phyloP scores from a whole-genome alignment of 1,140 invertebrate genomes.

The Scaptodrosophila lebanonensis region DNA sequence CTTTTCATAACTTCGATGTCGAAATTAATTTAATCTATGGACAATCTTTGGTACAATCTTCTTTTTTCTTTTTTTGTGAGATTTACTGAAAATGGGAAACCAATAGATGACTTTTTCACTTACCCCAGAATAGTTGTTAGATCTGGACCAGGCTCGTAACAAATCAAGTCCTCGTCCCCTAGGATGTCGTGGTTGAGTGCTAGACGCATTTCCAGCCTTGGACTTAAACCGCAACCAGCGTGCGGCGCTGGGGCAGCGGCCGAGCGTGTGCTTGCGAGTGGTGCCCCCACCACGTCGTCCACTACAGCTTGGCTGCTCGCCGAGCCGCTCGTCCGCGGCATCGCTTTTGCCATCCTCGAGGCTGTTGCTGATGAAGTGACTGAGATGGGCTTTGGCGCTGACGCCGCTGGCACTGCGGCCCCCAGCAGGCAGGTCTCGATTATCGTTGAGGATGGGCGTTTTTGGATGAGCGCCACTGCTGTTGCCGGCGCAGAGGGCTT shows the following conservation, averaged over 20 bases:
- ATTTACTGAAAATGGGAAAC: too few relatives aligned
- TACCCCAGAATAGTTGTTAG: slow-evolving; percentile 77
- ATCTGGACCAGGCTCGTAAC: slow-evolving; percentile 77
- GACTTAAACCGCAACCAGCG: slow-evolving; percentile 78
- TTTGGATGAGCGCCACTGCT: slow-evolving; percentile 27
- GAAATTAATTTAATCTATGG: too few relatives aligned
- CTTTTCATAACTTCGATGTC: too few relatives aligned
- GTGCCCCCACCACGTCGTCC: background rate
- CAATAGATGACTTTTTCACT: background rate
- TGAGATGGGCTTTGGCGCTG: slow-evolving; percentile 49
- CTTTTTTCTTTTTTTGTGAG: too few relatives aligned
- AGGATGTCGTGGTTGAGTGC: slow-evolving; percentile 78
- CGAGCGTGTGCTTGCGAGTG: background rate
- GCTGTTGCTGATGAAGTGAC: slow-evolving; percentile 74
- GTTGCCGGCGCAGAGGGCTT: slow-evolving; percentile 45
- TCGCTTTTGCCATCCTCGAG: slow-evolving; percentile 77
- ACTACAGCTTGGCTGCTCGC: slow-evolving; percentile 50
- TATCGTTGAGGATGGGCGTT: slow-evolving; percentile 73
- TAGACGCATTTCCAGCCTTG: slow-evolving; percentile 81
- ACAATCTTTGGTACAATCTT: too few relatives aligned
- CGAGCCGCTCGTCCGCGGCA: slow-evolving; percentile 55
- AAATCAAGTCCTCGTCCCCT: slow-evolving; percentile 77
- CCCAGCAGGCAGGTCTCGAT: slow-evolving; percentile 76
- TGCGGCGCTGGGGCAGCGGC: slow-evolving; percentile 77
- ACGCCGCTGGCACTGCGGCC: slow-evolving; percentile 13